phyloP scores from a whole-genome alignment of 1,140 invertebrate species.

The Adoxophyes honmai region DNA sequence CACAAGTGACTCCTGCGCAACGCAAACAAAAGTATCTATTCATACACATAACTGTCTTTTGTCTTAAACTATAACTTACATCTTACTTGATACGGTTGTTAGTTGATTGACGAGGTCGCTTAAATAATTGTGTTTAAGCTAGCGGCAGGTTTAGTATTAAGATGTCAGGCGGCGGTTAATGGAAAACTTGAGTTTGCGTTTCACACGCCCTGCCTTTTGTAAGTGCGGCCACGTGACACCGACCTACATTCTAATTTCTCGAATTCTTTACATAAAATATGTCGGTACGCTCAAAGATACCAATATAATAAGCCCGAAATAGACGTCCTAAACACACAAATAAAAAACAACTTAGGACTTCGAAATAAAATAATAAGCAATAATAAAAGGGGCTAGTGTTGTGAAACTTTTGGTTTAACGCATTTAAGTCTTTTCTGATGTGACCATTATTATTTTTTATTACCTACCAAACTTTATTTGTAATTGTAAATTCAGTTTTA shows the following conservation, averaged over 20 bases:
- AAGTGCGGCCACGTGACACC: constrained; percentile 8
- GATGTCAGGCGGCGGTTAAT: constrained; percentile 41
- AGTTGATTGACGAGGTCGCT: constrained; percentile 25
- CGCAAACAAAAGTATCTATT: constrained; percentile 27
- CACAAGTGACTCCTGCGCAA: constrained; percentile 48
- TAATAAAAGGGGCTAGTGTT: too few species aligned
- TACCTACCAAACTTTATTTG: too few species aligned
- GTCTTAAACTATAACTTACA: constrained; percentile 28
- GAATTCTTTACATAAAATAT: background rate
- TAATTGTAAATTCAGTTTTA: too few species aligned
- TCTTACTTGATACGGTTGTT: constrained; percentile 24
- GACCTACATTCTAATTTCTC: constrained; percentile 39
- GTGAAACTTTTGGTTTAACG: too few species aligned
- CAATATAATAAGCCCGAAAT: too few species aligned
- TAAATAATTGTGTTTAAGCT: constrained; percentile 22
- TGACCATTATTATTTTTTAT: too few species aligned
- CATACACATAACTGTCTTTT: constrained; percentile 18
- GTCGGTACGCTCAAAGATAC: too few species aligned
- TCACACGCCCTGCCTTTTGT: constrained; percentile 38
- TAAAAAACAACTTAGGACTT: too few species aligned
- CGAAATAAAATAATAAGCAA: too few species aligned
- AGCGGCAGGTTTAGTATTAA: constrained; percentile 38
- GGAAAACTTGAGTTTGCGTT: constrained; percentile 44
- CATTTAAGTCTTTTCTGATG: too few species aligned
- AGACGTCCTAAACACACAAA: too few species aligned